Percentiles rank a stretch among this genome's conserved stretches.
Conservation (phyloP, 1,140 invertebrate genomes). For the Drosophila punjabiensis region DNA sequence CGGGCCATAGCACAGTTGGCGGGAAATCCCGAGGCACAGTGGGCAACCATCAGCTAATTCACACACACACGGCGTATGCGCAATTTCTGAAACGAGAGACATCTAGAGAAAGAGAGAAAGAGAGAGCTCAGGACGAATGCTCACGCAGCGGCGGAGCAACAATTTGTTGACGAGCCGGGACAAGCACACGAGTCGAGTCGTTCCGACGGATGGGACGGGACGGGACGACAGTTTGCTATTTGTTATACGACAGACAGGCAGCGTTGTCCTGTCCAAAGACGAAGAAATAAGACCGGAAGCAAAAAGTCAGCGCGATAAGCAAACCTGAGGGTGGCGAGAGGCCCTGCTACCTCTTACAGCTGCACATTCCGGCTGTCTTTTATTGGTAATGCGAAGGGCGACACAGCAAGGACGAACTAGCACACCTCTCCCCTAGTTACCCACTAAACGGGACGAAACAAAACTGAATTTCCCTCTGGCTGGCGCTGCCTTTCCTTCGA, state of each 20-base stretch:
- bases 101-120: conserved; percentile 5
- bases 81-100: conserved; percentile 43
- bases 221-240: conserved; percentile 33
- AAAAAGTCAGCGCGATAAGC: conserved; percentile 80
- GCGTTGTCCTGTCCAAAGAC: conserved; percentile 50
- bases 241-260: conserved; percentile 53
- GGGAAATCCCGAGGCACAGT: conserved; percentile 53
- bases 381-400: conserved; percentile 60
- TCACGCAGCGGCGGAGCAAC: conserved; percentile 72
- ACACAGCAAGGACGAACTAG: conserved; percentile 20
- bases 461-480: conserved; percentile 17
- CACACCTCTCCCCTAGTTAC: conserved; percentile 10
- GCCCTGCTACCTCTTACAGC: conserved; percentile 11
- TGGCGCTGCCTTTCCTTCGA: conserved; percentile 15
- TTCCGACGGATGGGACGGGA: conserved; percentile 1
- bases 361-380: conserved; percentile 64
- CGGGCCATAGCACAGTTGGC: conserved; percentile 55
- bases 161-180: conserved; percentile 75
- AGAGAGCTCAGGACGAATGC: conserved; percentile 28
- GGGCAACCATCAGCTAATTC: conserved; percentile 25
- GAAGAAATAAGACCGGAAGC: conserved; percentile 73
- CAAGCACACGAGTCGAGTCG: conserved; percentile 19
- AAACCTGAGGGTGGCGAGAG: conserved; percentile 8
- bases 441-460: background rate
- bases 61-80: conserved; percentile 76